These are phyloP conservation scores for Argyrosomus regius DNA, from an alignment of 2,797 vertebrate genomes.

Conservation along the genomic window DNA sequence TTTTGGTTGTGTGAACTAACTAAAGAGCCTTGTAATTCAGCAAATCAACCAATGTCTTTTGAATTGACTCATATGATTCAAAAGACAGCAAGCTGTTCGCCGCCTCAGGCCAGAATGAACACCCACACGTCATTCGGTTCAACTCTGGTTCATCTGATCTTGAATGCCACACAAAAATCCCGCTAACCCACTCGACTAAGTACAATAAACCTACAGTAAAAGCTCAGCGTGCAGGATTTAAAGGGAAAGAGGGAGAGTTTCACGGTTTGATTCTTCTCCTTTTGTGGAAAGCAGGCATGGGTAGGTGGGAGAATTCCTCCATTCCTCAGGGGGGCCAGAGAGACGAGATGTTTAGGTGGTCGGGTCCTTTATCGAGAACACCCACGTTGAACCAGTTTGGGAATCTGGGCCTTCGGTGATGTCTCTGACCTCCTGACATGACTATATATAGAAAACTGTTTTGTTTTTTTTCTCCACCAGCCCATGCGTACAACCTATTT, in stretches of 20 bases:
- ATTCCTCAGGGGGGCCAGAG: background rate
- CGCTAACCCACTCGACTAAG: conserved; percentile 30
- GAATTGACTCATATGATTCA: conserved; percentile 45
- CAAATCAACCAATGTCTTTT: conserved; percentile 38
- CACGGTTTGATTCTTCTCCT: conserved; percentile 28
- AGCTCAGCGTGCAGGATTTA: conserved; percentile 19
- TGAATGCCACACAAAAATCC: conserved; percentile 7
- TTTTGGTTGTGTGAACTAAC: conserved; percentile 8
- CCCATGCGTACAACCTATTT: background rate
- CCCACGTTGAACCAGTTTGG: conserved; percentile 15
- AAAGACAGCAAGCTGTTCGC: conserved; percentile 55
- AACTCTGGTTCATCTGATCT: conserved; percentile 38
- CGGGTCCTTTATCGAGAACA: background rate
- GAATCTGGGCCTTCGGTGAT: background rate
- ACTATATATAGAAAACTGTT: conserved; percentile 21
- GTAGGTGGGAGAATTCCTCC: background rate
- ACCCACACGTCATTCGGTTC: conserved; percentile 30
- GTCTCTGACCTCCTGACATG: conserved; percentile 26
- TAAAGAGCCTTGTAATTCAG: conserved; percentile 18
- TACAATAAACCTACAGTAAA: conserved; percentile 29
- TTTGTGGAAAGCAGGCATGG: background rate
- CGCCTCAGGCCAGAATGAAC: conserved; percentile 25
- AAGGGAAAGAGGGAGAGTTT: conserved; percentile 40
- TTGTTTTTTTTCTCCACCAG: background rate
- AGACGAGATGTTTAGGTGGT: conserved; percentile 13